Conservation (phyloP, 2,113 vertebrate species). For the Epinephelus moara region DNA sequence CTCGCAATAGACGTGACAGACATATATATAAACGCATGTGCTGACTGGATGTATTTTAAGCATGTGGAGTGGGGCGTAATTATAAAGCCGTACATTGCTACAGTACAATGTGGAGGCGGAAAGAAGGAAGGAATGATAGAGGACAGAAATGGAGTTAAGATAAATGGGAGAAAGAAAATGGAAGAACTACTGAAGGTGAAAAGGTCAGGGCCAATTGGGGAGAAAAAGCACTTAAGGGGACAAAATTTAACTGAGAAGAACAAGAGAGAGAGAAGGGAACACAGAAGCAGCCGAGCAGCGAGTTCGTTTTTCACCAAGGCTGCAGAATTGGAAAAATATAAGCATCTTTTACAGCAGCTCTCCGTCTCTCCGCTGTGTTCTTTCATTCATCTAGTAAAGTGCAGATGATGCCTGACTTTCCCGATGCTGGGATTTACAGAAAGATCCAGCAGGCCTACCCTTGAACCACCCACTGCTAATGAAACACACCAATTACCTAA, state of each 20-base stretch:
- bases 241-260: constrained; percentile 18
- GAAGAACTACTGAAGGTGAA: constrained; percentile 23
- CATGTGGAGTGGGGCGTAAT: constrained; percentile 66
- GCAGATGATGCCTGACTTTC: constrained; percentile 50
- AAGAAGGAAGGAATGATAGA: constrained; percentile 39
- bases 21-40: constrained; percentile 19
- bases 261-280: constrained; percentile 2
- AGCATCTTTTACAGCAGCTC: constrained; percentile 31
- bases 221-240: not conserved
- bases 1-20: constrained; percentile 42
- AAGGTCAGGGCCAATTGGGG: constrained; percentile 47
- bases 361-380: constrained; percentile 23
- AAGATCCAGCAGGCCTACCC: constrained; percentile 44
- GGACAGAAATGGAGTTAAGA: constrained; percentile 14
- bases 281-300: constrained; percentile 1
- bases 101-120: constrained; percentile 34
- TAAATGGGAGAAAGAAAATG: constrained; percentile 14
- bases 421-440: constrained; percentile 51
- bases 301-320: constrained; percentile 20
- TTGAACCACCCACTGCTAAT: constrained; percentile 74
- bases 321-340: constrained; percentile 40
- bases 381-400: constrained; percentile 54
- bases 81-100: constrained; percentile 65
- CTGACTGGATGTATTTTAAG: constrained; percentile 63
- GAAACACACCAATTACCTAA: constrained; percentile 74